phyloP scores from a whole-genome alignment of 1,140 invertebrate species.

The Mylabris phalerata region DNA sequence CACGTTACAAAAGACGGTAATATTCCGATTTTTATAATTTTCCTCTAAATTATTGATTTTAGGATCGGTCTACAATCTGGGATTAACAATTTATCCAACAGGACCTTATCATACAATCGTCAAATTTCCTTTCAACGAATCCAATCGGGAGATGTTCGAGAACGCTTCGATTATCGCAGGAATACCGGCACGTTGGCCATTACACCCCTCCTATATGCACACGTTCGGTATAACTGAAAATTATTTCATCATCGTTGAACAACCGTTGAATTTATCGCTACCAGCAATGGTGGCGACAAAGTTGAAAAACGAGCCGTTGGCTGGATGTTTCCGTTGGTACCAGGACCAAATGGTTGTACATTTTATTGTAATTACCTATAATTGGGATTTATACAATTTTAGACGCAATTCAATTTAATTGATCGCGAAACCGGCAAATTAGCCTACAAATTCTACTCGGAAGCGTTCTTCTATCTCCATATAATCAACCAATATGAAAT shows the following conservation, averaged over 20 bases:
- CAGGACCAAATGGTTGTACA: conserved; percentile 55
- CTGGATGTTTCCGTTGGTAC: conserved; percentile 62
- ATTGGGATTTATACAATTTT: conserved; percentile 30
- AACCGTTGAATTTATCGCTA: conserved; percentile 68
- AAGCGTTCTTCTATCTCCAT: conserved; percentile 80
- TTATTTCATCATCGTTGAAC: conserved; percentile 78
- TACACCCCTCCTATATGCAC: conserved; percentile 82
- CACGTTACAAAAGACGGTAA: conserved; percentile 67
- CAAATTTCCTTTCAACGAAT: conserved; percentile 54
- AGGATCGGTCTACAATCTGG: conserved; percentile 70
- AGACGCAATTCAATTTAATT: conserved; percentile 71
- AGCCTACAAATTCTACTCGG: conserved; percentile 55
- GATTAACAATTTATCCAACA: conserved; percentile 56
- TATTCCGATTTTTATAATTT: neutral
- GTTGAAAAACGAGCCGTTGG: conserved; percentile 56
- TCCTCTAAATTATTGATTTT: conserved; percentile 18
- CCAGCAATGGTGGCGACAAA: conserved; percentile 50
- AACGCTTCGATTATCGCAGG: conserved; percentile 60
- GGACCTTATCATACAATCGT: conserved; percentile 66
- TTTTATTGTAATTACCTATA: neutral
- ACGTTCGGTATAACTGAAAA: conserved; percentile 81
- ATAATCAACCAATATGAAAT: conserved; percentile 83
- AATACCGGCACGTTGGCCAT: conserved; percentile 63
- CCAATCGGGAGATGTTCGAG: conserved; percentile 53
- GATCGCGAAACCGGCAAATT: conserved; percentile 55